phyloP scores from a whole-genome alignment of 2,797 vertebrate species.

The Poliocrania exsul region DNA sequence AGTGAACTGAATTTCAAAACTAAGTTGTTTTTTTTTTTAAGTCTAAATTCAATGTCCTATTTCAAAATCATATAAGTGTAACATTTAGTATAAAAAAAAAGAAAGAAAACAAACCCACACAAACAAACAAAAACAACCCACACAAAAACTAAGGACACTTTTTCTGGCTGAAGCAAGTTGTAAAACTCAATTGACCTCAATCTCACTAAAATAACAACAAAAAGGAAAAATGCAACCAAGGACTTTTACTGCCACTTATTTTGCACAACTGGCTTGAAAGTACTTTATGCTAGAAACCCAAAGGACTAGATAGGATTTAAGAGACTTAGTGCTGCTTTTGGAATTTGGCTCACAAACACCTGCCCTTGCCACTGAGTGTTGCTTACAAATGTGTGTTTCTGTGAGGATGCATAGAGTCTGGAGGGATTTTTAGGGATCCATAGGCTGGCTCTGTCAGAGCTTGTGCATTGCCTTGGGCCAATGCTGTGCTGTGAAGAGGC shows the following conservation, averaged over 20 bases:
- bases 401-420: rapidly evolving
- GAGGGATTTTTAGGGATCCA: neutral
- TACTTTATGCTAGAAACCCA: neutral
- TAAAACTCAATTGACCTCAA: neutral
- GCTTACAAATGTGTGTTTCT: neutral
- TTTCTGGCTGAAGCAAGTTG: neutral
- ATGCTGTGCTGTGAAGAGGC: neutral
- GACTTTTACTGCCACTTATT: neutral
- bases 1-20: neutral
- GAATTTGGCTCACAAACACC: neutral
- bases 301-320: neutral
- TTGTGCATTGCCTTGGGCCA: neutral
- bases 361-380: neutral
- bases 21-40: neutral
- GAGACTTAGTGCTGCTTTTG: neutral
- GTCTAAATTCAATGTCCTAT: neutral
- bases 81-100: neutral
- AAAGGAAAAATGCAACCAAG: neutral
- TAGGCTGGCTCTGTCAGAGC: neutral
- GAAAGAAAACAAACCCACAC: neutral
- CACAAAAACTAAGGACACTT: neutral
- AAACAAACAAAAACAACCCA: neutral
- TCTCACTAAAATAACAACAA: neutral
- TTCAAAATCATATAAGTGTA: neutral
- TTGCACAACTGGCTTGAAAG: neutral